Percentiles rank a stretch among this genome's conserved stretches.
phyloP scores from a whole-genome alignment of 2,113 vertebrate genomes.

The Ia io region DNA sequence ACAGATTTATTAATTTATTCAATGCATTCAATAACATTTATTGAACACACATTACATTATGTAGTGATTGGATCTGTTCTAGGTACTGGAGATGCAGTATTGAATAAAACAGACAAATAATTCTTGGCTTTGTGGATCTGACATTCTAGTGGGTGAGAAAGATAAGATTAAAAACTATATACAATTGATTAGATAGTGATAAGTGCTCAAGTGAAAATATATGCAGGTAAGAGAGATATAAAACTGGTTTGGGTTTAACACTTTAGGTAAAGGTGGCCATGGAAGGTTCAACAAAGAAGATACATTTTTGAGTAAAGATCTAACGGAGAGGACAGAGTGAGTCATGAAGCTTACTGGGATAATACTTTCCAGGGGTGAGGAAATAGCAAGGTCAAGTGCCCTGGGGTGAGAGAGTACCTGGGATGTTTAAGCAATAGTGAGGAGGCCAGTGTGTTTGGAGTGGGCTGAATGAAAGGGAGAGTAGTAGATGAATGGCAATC shows the following conservation, averaged over 20 bases:
- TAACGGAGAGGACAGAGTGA: neutral
- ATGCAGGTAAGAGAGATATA: neutral
- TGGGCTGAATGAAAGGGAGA: neutral
- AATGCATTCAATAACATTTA: neutral
- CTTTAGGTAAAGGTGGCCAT: neutral
- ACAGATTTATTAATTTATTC: neutral
- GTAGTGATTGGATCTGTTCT: neutral
- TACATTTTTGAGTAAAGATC: neutral
- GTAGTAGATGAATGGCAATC: neutral
- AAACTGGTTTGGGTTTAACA: neutral
- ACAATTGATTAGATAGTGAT: neutral
- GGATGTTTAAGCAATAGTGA: neutral
- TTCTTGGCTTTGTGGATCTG: neutral
- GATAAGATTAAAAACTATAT: neutral
- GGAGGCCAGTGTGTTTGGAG: neutral
- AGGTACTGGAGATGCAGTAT: neutral
- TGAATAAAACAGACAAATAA: neutral
- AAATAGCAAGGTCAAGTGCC: neutral
- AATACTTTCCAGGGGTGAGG: neutral
- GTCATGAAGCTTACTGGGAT: neutral
- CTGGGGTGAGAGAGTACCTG: neutral
- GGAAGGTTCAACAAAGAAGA: neutral
- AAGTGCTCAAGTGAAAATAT: neutral
- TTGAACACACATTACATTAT: neutral
- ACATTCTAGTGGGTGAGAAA: constrained; percentile 2